phyloP scores from a whole-genome alignment of 2,797 vertebrate genomes.

The Allobates femoralis region DNA sequence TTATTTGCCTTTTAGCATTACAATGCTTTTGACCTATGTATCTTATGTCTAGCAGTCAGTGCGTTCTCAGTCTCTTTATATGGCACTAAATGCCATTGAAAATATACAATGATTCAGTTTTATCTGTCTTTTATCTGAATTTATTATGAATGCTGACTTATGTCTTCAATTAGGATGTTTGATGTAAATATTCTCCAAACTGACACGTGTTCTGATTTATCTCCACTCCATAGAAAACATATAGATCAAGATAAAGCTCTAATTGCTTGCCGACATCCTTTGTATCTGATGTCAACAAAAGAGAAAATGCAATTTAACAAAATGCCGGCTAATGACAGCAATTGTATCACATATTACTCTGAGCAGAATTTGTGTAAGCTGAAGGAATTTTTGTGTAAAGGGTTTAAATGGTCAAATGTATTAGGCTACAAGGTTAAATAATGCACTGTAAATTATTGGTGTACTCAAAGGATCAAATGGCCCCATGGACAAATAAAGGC shows the following conservation, averaged over 20 bases:
- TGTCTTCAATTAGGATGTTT: slow-evolving; percentile 6
- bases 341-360: neutral
- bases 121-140: neutral
- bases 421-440: neutral
- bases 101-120: slow-evolving; percentile 6
- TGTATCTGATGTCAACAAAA: slow-evolving; percentile 2
- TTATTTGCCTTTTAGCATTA: neutral
- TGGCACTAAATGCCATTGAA: neutral
- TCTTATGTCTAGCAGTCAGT: neutral
- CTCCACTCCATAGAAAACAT: neutral
- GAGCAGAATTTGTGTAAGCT: neutral
- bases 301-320: slow-evolving; percentile 1
- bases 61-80: neutral
- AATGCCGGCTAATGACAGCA: neutral
- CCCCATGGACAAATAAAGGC: neutral
- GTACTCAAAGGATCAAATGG: neutral
- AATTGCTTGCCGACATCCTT: slow-evolving; percentile 1
- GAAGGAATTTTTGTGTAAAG: neutral
- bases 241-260: slow-evolving; percentile 3
- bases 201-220: slow-evolving; percentile 6
- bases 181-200: neutral
- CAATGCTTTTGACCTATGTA: neutral
- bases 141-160: slow-evolving; percentile 7
- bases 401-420: neutral
- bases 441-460: neutral